A percentile compares a stretch with the other conserved stretches of the same genome.
phyloP scores from a whole-genome alignment of 2,888 invertebrate species.

The Eueremaeus valkanovi region DNA sequence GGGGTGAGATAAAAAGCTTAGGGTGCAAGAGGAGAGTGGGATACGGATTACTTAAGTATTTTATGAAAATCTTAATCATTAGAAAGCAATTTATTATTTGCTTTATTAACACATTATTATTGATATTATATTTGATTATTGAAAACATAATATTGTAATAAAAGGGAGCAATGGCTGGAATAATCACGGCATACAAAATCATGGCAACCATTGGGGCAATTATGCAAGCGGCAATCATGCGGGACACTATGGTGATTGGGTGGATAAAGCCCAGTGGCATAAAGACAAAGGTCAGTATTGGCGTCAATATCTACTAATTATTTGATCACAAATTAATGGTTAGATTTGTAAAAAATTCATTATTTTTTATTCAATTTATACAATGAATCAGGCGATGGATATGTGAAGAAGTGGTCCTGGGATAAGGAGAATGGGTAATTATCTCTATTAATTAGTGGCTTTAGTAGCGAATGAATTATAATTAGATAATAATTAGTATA shows the following conservation, averaged over 20 bases:
- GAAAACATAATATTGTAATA: not conserved
- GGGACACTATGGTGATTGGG: conserved; percentile 30
- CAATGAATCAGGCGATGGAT: conserved; percentile 5
- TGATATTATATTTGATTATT: not conserved
- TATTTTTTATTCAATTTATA: not conserved
- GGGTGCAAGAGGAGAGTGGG: no score
- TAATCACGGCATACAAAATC: not conserved
- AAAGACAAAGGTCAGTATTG: conserved; percentile 28
- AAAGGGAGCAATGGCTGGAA: conserved; percentile 12
- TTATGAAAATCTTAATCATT: not conserved
- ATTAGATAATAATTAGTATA: not conserved
- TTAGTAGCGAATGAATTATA: not conserved
- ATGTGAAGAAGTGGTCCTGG: conserved; percentile 31
- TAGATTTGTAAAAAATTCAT: not conserved
- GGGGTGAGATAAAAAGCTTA: no score
- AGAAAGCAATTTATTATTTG: no score
- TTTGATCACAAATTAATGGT: not conserved
- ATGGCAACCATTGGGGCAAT: conserved; percentile 3
- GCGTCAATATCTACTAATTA: not conserved
- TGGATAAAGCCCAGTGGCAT: conserved; percentile 8
- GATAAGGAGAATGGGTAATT: conserved; percentile 20
- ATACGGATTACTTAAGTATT: not conserved
- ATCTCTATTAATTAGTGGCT: not conserved
- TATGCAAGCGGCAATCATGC: conserved; percentile 9
- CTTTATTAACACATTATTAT: no score